These are phyloP conservation scores for Leptoclinus maculatus DNA, from an alignment of 2,797 vertebrate genomes.

Conservation along the genomic window DNA sequence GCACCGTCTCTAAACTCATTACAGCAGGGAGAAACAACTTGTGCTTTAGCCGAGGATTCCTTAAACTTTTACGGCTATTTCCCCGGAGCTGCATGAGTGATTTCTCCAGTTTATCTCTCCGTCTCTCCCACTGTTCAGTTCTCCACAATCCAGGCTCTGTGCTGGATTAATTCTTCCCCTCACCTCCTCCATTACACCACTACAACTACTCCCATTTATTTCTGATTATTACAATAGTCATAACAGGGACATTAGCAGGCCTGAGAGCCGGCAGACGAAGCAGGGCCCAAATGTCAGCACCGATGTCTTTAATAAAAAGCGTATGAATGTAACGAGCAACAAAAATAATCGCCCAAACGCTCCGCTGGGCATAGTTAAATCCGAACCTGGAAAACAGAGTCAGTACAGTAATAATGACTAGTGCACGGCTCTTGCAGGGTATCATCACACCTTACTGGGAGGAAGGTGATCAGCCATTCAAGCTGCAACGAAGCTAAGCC, in stretches of 20 bases:
- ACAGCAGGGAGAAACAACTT: background rate
- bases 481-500: background rate
- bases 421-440: background rate
- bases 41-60: conserved; percentile 19
- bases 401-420: background rate
- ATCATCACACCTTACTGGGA: background rate
- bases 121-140: background rate
- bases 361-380: background rate
- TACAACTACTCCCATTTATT: conserved; percentile 13
- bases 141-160: conserved; percentile 50
- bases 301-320: conserved; percentile 37
- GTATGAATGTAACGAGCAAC: conserved; percentile 32
- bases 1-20: background rate
- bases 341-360: conserved; percentile 27
- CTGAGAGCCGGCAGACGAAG: conserved; percentile 11
- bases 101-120: conserved; percentile 23
- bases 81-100: conserved; percentile 16
- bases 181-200: conserved; percentile 41
- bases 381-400: background rate
- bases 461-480: background rate
- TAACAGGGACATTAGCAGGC: background rate
- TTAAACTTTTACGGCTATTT: conserved; percentile 41
- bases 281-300: conserved; percentile 63
- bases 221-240: conserved; percentile 27
- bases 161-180: conserved; percentile 29